phyloP scores from a whole-genome alignment of 23 tunicate species.

The Aplidium turbinatum region DNA sequence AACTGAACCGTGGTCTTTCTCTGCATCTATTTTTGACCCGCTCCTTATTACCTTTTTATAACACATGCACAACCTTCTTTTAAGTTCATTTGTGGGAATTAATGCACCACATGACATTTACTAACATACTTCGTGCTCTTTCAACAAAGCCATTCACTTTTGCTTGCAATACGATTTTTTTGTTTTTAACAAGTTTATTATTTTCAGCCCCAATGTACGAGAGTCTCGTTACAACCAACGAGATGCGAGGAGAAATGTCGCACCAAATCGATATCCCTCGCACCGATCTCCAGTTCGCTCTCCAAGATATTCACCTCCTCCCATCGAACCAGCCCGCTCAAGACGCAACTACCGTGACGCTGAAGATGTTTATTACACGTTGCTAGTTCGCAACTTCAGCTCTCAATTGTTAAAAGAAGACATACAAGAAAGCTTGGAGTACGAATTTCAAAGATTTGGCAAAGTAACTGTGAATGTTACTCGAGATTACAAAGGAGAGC shows the following conservation, averaged over 20 bases:
- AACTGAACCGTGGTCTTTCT: too few relatives aligned
- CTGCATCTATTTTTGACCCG: too few relatives aligned
- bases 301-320: conserved; percentile 41
- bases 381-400: conserved; percentile 80
- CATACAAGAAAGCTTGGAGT: conserved; percentile 85
- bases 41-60: too few relatives aligned
- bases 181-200: neutral
- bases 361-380: conserved; percentile 57
- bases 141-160: neutral
- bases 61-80: too few relatives aligned
- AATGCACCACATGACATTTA: neutral
- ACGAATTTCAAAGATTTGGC: conserved; percentile 93
- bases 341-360: conserved; percentile 34
- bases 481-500: conserved; percentile 66
- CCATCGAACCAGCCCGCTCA: conserved; percentile 22
- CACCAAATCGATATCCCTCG: conserved; percentile 49
- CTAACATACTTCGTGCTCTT: neutral
- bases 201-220: conserved; percentile 74
- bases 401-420: conserved; percentile 66
- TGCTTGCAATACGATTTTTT: neutral
- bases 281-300: conserved; percentile 33
- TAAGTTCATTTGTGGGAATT: neutral
- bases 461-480: conserved; percentile 76
- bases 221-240: conserved; percentile 31
- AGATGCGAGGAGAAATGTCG: conserved; percentile 61